A percentile compares a stretch with the other conserved stretches of the same genome.
phyloP scores from a whole-genome alignment of 2,888 invertebrate species.

The Epistrophe eligans region DNA sequence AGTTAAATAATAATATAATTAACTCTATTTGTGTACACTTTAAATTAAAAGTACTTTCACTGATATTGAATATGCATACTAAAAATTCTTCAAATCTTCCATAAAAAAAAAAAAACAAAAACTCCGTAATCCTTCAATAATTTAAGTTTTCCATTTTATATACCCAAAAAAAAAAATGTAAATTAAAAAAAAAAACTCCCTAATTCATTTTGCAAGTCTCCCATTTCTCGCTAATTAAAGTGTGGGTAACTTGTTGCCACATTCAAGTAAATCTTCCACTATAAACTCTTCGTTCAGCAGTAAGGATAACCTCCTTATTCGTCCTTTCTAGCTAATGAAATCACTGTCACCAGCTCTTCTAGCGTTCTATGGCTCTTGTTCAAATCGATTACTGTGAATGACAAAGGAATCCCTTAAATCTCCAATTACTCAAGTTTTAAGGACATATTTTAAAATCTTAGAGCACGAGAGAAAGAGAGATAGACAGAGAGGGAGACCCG shows the following conservation, averaged over 20 bases:
- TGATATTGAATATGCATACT: neutral
- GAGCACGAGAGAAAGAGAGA: neutral
- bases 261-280: constrained; percentile 41
- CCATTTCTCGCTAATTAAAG: constrained; percentile 68
- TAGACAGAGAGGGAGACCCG: neutral
- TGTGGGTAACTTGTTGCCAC: constrained; percentile 73
- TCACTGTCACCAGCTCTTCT: constrained; percentile 64
- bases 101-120: neutral
- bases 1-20: too few species aligned
- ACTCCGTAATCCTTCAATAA: constrained; percentile 8
- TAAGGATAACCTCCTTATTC: constrained; percentile 29
- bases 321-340: constrained; percentile 74
- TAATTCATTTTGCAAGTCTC: constrained; percentile 66
- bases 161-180: neutral
- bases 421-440: constrained; percentile 78
- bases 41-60: neutral
- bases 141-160: neutral
- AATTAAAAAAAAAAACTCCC: constrained; percentile 7
- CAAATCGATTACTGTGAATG: constrained; percentile 77
- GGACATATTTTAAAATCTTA: constrained; percentile 75
- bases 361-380: constrained; percentile 69
- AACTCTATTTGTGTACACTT: too few species aligned
- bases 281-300: neutral
- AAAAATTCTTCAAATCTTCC: neutral
- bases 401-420: constrained; percentile 78